phyloP scores from a whole-genome alignment of 2,797 vertebrate species.

The Catostomus latipinnis region DNA sequence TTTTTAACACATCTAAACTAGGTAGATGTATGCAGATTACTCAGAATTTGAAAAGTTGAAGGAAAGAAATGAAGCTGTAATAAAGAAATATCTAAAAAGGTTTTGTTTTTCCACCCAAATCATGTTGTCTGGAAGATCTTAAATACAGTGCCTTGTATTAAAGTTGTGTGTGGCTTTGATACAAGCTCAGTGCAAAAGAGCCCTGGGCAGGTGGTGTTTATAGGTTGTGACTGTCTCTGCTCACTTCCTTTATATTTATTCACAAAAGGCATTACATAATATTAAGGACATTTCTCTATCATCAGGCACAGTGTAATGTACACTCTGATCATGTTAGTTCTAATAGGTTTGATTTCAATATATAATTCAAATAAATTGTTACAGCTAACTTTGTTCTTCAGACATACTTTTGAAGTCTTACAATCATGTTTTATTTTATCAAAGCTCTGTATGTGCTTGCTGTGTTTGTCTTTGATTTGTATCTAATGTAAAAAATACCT shows the following conservation, averaged over 20 bases:
- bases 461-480: slow-evolving; percentile 2
- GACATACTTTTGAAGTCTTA: slow-evolving; percentile 27
- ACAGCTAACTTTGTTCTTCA: slow-evolving; percentile 14
- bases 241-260: slow-evolving; percentile 8
- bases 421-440: neutral
- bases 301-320: slow-evolving; percentile 19
- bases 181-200: slow-evolving; percentile 55
- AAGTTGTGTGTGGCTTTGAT: slow-evolving; percentile 63
- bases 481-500: slow-evolving; percentile 10
- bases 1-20: slow-evolving; percentile 47
- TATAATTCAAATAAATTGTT: slow-evolving; percentile 28
- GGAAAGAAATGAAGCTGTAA: too few species aligned
- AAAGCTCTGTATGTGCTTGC: slow-evolving; percentile 20
- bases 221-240: slow-evolving; percentile 67
- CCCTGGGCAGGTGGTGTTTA: slow-evolving; percentile 70
- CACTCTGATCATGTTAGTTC: slow-evolving; percentile 18
- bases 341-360: slow-evolving; percentile 44
- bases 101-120: slow-evolving; percentile 42
- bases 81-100: slow-evolving; percentile 15
- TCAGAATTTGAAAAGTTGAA: neutral
- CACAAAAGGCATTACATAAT: neutral
- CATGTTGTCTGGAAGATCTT: slow-evolving; percentile 62
- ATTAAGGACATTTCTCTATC: neutral
- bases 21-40: slow-evolving; percentile 15
- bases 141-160: slow-evolving; percentile 78